Conservation (phyloP, 92 coral and sea anemone species). For the Hydrozoanthus gracilis region DNA sequence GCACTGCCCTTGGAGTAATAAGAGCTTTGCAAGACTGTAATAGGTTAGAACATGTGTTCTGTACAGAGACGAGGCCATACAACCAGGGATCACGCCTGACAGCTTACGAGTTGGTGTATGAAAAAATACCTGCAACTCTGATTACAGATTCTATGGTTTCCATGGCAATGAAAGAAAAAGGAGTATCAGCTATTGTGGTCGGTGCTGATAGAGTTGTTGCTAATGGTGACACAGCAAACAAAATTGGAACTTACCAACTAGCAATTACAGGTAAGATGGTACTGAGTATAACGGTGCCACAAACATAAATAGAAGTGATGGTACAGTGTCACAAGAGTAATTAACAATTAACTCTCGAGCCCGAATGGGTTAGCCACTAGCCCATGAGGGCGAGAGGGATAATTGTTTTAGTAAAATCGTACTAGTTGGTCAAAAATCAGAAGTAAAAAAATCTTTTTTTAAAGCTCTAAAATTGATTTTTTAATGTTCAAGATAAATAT, state of each 20-base stretch:
- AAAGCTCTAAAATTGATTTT: too few species aligned
- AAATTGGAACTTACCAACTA: conserved; percentile 96
- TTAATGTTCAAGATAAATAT: too few species aligned
- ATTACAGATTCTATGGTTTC: conserved; percentile 96
- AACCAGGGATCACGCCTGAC: conserved; percentile 95
- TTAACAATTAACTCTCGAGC: too few species aligned
- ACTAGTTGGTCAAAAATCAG: too few species aligned
- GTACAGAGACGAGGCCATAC: conserved; percentile 97
- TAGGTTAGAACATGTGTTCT: conserved; percentile 85
- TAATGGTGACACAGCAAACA: conserved; percentile 97
- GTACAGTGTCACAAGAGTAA: too few species aligned
- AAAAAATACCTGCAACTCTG: conserved; percentile 91
- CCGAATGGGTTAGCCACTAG: too few species aligned
- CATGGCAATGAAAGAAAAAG: conserved; percentile 85
- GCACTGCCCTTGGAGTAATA: conserved; percentile 92
- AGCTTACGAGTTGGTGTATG: conserved; percentile 94
- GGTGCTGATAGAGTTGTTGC: conserved; percentile 99
- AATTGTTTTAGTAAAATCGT: too few species aligned
- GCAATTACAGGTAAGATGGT: conserved; percentile 82
- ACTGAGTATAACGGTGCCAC: background rate
- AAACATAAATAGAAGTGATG: too few species aligned
- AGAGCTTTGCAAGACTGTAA: conserved; percentile 73
- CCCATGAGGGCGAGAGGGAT: too few species aligned
- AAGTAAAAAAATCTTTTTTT: too few species aligned
- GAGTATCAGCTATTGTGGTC: conserved; percentile 83